Conservation (phyloP, 2,113 vertebrate species). For the Delphinapterus leucas region DNA sequence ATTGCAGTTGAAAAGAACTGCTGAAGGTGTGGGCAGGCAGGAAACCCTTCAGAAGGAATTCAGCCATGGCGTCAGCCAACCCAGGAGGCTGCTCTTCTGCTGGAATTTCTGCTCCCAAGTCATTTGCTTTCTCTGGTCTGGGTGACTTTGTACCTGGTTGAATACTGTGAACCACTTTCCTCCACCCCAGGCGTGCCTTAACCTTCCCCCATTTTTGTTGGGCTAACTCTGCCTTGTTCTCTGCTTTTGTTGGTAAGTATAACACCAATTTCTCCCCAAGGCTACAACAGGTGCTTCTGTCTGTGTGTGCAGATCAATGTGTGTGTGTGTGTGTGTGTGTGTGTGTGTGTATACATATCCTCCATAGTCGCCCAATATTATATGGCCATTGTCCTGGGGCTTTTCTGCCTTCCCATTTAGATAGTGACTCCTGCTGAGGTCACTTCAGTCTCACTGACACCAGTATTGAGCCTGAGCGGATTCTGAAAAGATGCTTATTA, state of each 20-base stretch:
- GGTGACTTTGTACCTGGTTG: background rate
- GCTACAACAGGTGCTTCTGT: background rate
- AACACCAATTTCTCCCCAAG: background rate
- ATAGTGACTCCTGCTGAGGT: background rate
- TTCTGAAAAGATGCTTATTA: background rate
- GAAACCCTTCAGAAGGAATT: background rate
- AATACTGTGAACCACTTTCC: background rate
- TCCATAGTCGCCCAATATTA: background rate
- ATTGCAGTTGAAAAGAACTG: background rate
- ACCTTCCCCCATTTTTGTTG: background rate
- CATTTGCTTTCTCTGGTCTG: background rate
- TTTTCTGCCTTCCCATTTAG: background rate
- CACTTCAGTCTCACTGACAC: too few relatives aligned
- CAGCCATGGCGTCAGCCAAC: background rate
- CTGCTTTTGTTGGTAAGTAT: background rate
- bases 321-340: background rate
- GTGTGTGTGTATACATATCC: too few relatives aligned
- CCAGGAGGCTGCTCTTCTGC: background rate
- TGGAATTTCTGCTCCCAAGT: background rate
- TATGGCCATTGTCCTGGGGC: background rate
- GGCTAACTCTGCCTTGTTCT: background rate
- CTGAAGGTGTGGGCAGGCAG: background rate
- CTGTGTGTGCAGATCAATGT: background rate
- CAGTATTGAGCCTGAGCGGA: background rate
- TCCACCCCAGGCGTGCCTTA: background rate